A percentile compares a stretch with the other conserved stretches of the same genome.
phyloP scores from a whole-genome alignment of 2,797 vertebrate species.

The Microcaecilia unicolor region DNA sequence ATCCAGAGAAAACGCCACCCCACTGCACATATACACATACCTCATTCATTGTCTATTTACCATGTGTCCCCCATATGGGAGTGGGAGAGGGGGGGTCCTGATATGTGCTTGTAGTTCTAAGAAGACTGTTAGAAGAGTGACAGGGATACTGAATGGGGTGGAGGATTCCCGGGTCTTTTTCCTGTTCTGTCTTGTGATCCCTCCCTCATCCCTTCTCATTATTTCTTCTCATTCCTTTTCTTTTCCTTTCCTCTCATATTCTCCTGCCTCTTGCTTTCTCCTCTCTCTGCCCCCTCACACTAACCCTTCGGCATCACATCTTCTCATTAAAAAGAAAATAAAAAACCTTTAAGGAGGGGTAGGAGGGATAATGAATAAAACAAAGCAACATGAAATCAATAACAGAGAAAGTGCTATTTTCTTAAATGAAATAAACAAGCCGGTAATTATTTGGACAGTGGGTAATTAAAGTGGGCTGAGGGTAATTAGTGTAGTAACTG shows the following conservation, averaged over 20 bases:
- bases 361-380: slow-evolving; percentile 46
- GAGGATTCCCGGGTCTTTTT: too few species aligned
- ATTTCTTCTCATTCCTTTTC: too few species aligned
- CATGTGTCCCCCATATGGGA: too few species aligned
- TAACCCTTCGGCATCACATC: background rate
- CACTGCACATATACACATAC: too few species aligned
- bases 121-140: too few species aligned
- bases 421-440: slow-evolving; percentile 47
- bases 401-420: slow-evolving; percentile 28
- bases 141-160: too few species aligned
- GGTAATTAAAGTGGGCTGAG: slow-evolving; percentile 46
- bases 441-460: slow-evolving; percentile 49
- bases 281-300: background rate
- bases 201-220: too few species aligned
- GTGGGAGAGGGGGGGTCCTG: too few species aligned
- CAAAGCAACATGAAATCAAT: slow-evolving; percentile 50
- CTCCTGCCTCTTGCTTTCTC: background rate
- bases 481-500: slow-evolving; percentile 30
- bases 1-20: too few species aligned
- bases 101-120: too few species aligned
- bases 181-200: too few species aligned
- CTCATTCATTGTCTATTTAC: too few species aligned
- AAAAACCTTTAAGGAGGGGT: slow-evolving; percentile 35
- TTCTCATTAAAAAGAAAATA: slow-evolving; percentile 18
- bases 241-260: background rate